Percentiles rank a stretch among this genome's conserved stretches.
Conservation (phyloP, 2,113 vertebrate species). For the Corapipo altera region DNA sequence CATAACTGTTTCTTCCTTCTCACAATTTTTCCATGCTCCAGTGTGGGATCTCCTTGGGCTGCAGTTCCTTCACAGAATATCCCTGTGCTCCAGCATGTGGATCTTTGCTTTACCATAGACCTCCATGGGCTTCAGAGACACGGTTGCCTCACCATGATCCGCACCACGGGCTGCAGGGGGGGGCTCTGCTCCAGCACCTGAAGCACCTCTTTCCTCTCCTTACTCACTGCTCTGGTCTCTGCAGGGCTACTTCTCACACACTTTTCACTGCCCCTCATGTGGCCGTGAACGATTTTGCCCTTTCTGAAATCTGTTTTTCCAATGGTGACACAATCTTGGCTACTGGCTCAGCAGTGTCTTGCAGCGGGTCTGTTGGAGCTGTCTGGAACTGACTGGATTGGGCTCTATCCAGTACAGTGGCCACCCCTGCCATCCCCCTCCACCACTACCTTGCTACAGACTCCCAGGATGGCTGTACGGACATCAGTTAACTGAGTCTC, state of each 20-base stretch:
- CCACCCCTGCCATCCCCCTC: rapidly evolving
- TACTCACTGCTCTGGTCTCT: neutral
- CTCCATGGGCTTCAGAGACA: neutral
- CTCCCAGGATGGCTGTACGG: neutral
- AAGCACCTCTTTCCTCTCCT: neutral
- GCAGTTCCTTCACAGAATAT: neutral
- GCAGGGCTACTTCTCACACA: neutral
- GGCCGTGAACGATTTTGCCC: neutral
- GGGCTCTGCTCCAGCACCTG: rapidly evolving
- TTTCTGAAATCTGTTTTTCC: neutral
- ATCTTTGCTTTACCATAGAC: neutral
- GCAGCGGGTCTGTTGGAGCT: neutral
- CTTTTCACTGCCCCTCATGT: neutral
- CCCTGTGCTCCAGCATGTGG: rapidly evolving
- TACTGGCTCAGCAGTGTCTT: neutral
- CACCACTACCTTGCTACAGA: neutral
- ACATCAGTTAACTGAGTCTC: neutral
- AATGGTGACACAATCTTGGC: neutral
- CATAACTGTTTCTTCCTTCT: neutral
- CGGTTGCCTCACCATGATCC: neutral
- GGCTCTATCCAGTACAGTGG: rapidly evolving
- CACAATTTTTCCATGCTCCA: neutral
- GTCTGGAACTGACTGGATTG: neutral
- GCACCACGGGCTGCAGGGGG: rapidly evolving
- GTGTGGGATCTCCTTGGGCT: neutral